Evolutionary conservation across 2,888 invertebrate species (phyloP), one percentile per base, ranked within the genome.

Genomic region (Encarsia formosa): DNA sequence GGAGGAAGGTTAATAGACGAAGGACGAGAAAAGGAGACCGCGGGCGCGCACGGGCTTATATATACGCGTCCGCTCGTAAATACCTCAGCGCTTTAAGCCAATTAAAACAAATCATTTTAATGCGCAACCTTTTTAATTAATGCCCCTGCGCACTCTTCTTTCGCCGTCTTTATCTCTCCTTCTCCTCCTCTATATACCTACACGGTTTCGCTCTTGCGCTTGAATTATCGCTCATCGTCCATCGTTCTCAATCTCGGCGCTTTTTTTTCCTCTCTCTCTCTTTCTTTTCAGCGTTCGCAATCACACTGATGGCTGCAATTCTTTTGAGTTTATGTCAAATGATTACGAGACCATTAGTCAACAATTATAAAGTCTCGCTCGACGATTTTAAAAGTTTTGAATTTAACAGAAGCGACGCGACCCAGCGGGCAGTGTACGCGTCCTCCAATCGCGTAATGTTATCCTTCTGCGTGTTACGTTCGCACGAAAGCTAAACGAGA

Each of bases 21-120:
- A 23, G 19, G 13, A 15, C n/a, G 26, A 13, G 18, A 32, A 29
- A 19, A 32, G 24, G 5, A n/a, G 11, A 44, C 1, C n/a, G 40
- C 20, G 34, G 20, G 16, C 31, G 39, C 38, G 38, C 18, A 23
- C n/a, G n/a, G n/a, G n/a, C n/a, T n/a, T n/a, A n/a, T n/a, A n/a
- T n/a, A n/a, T n/a, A n/a, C n/a, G 15, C 64, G 66, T 65, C 65
- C 53, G 65, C 69, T 68, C 73, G 69, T 72, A 73, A 73, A 73
- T 73, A 73, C 71, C 70, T 73, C 72, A 69, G 65, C 67, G 67
- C 69, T 70, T 70, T 72, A 70, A 70, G 68, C 73, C 72, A 73
- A 73, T 73, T 73, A 73, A 73, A 73, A 73, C 73, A 73, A 73
- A 73, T 73, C 73, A 73, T 73, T 73, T 73, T 73, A 73, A 73